Evolutionary conservation across 1,140 invertebrate species (phyloP), one percentile per base, ranked within the genome.

Genomic region (Telenomus remus): DNA sequence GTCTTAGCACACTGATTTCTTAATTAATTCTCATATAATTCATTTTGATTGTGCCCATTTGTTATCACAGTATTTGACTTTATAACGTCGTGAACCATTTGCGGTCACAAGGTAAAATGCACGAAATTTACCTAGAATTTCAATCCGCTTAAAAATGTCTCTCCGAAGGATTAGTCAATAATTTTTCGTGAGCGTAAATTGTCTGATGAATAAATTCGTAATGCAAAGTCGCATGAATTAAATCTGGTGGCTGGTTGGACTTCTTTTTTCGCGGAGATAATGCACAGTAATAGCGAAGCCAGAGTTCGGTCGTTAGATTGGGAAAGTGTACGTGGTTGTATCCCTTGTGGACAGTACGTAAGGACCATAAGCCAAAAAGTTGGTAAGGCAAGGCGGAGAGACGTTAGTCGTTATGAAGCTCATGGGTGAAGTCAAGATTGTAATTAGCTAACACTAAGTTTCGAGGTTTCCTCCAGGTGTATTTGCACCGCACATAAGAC

Each of bases 321-420:
- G 56, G 59, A 39, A 55, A 46, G 70, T 61, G 76, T 72, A 73
- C 75, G 74, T 73, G 75, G 66, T 55, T 75, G 79, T 79, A 78
- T 85, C 85, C 85, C 85, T 70, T 65, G 82, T 84, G 85, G 82
- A 85, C 82, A 84, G 82, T 87, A 85, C 77, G 80, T 85, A 84
- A 83, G 83, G 85, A 86, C 82, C 83, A 84, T 86, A 85, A 87
- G 83, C 85, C 85, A 84, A 87, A 87, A 87, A 86, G 85, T 87
- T 87, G 79, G 63, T 49, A 55, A 71, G 72, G 53, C 74, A 65
- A 66, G 74, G 72, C 64, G 73, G n/a, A 76, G 70, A 42, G 79
- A 79, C 82, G 84, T 86, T 85, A 81, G 79, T 80, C 80, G 80
- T 86, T 87, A 85, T 87, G 85, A 84, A 86, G 81, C 85, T 86